These are phyloP conservation scores for Chloroclystis v-ata DNA, from an alignment of 2,888 invertebrate species.

Conservation along the genomic window DNA sequence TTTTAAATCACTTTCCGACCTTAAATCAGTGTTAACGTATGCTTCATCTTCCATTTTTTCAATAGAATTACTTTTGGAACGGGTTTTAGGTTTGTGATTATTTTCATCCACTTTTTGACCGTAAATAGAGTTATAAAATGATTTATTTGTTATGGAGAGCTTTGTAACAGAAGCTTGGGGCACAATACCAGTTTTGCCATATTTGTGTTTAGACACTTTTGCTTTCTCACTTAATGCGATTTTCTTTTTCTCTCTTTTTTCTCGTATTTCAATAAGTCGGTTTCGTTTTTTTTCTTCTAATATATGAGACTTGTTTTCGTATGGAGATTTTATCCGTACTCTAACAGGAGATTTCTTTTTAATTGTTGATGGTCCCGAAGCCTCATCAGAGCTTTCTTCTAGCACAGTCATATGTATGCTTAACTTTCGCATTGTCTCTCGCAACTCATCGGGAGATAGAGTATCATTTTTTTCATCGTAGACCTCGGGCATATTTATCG, in stretches of 20 bases:
- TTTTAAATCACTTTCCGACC: constrained; percentile 34
- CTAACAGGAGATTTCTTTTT: constrained; percentile 53
- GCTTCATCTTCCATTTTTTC: constrained; percentile 31
- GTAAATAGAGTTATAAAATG: constrained; percentile 69
- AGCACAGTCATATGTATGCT: constrained; percentile 43
- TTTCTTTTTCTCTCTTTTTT: constrained; percentile 60
- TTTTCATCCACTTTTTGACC: constrained; percentile 44
- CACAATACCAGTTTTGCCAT: constrained; percentile 41
- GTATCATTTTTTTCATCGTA: constrained; percentile 31
- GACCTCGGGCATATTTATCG: constrained; percentile 10
- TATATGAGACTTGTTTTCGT: constrained; percentile 57
- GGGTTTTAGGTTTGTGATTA: constrained; percentile 33
- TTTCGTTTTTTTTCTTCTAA: constrained; percentile 64
- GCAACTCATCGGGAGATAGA: constrained; percentile 43
- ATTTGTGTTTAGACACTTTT: constrained; percentile 54
- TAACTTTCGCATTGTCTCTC: constrained; percentile 45
- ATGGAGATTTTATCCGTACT: constrained; percentile 62
- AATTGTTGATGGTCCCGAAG: constrained; percentile 19
- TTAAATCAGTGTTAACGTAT: constrained; percentile 24
- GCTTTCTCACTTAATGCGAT: constrained; percentile 51
- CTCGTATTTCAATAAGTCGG: constrained; percentile 60
- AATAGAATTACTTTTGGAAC: constrained; percentile 26
- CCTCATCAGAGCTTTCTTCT: constrained; percentile 51
- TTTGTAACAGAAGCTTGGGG: constrained; percentile 64
- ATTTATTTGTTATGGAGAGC: constrained; percentile 68